A percentile compares a stretch with the other conserved stretches of the same genome.
phyloP scores from a whole-genome alignment of 2,888 invertebrate species.

The Cephonodes hylas region DNA sequence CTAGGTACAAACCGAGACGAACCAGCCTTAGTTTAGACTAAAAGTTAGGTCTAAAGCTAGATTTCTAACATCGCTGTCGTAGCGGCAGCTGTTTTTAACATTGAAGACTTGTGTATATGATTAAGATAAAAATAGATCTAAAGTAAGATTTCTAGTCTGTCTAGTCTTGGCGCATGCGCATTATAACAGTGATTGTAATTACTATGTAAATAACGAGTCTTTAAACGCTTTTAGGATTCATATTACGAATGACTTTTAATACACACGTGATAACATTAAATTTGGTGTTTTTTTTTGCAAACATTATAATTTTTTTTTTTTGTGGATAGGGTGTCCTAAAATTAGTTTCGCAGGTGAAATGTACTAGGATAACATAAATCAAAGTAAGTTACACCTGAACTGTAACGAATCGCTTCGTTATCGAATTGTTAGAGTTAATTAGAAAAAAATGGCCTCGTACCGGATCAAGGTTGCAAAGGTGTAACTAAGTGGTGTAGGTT shows the following conservation, averaged over 20 bases:
- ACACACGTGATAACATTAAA: no score
- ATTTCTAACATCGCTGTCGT: constrained; percentile 18
- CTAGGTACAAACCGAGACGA: constrained; percentile 62
- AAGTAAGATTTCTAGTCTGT: neutral
- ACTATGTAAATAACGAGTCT: no score
- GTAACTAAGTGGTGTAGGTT: no score
- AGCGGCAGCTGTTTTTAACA: neutral
- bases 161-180: neutral
- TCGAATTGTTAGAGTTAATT: neutral
- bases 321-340: no score
- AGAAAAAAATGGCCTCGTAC: neutral
- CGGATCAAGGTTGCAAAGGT: no score
- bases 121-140: neutral
- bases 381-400: neutral
- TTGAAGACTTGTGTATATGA: neutral
- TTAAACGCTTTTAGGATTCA: no score
- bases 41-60: constrained; percentile 23
- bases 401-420: neutral
- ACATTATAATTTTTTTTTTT: no score
- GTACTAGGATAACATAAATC: neutral
- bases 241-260: no score
- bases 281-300: no score
- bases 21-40: constrained; percentile 38
- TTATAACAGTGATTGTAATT: neutral
- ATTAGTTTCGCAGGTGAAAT: neutral